A percentile compares a stretch with the other conserved stretches of the same genome.
Conservation (phyloP, 2,113 vertebrate genomes). For the Xyliphius kryptos region DNA sequence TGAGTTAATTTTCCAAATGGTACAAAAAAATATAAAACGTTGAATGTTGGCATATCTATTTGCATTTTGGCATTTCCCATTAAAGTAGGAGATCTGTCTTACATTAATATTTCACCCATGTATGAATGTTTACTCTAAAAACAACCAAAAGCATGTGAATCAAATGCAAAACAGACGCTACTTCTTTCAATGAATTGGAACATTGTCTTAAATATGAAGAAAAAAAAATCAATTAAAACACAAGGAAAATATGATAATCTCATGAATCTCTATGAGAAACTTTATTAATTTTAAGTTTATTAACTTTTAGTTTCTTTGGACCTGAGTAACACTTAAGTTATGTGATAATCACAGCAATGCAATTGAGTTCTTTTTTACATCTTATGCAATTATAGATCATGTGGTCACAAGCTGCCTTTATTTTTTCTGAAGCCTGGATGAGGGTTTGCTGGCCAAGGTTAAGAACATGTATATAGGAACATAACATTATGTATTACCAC, state of each 20-base stretch:
- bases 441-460: too few relatives aligned
- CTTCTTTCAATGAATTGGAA: neutral
- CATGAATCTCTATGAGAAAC: too few relatives aligned
- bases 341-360: too few relatives aligned
- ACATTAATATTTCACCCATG: neutral
- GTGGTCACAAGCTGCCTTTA: neutral
- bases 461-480: too few relatives aligned
- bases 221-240: too few relatives aligned
- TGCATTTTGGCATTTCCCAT: neutral
- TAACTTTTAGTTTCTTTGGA: too few relatives aligned
- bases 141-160: neutral
- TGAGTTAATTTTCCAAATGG: too few relatives aligned
- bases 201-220: neutral
- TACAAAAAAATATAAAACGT: neutral
- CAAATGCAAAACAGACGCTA: neutral
- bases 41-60: conserved; percentile 2
- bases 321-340: too few relatives aligned
- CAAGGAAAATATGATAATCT: too few relatives aligned
- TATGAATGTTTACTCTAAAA: neutral
- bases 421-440: neutral
- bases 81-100: too few relatives aligned
- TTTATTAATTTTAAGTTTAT: too few relatives aligned
- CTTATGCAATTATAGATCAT: neutral
- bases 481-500: too few relatives aligned
- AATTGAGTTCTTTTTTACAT: neutral